phyloP scores from a whole-genome alignment of 2,888 invertebrate species.

The Periphyllus acericola region DNA sequence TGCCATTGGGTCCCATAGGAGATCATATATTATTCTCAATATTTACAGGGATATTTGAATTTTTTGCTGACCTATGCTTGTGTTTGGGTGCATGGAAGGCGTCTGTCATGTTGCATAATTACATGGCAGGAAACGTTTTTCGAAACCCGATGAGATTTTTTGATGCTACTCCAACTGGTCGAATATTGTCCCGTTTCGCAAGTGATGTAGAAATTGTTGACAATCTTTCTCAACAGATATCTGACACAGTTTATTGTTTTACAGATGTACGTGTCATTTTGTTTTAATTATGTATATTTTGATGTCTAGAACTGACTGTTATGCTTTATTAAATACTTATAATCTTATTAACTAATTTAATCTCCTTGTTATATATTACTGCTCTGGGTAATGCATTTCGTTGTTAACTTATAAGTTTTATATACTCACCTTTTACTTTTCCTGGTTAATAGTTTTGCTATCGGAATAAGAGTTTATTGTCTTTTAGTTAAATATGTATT shows the following conservation, averaged over 20 bases:
- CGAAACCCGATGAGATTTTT: constrained; percentile 70
- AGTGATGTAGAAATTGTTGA: constrained; percentile 80
- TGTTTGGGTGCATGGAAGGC: constrained; percentile 77
- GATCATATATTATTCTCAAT: constrained; percentile 36
- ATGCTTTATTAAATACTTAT: constrained; percentile 7
- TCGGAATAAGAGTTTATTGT: neutral
- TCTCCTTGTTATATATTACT: neutral
- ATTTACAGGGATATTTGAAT: constrained; percentile 74
- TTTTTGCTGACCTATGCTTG: constrained; percentile 76
- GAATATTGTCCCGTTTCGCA: constrained; percentile 67
- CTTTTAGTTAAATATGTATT: neutral
- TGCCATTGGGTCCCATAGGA: constrained; percentile 26
- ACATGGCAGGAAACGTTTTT: constrained; percentile 69
- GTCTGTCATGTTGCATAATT: constrained; percentile 62
- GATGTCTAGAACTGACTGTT: neutral
- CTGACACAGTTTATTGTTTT: constrained; percentile 65
- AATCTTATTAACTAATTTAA: neutral
- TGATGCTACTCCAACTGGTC: constrained; percentile 70
- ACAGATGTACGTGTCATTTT: constrained; percentile 65
- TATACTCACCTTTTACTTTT: neutral
- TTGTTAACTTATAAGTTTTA: constrained; percentile 25
- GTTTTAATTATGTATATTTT: constrained; percentile 27
- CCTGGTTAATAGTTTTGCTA: constrained; percentile 7
- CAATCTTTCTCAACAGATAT: constrained; percentile 72
- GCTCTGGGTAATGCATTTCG: constrained; percentile 48